Evolutionary conservation across 2,888 invertebrate genomes (phyloP), one percentile per base, ranked within the genome.

Genomic region (Athalia rosae): DNA sequence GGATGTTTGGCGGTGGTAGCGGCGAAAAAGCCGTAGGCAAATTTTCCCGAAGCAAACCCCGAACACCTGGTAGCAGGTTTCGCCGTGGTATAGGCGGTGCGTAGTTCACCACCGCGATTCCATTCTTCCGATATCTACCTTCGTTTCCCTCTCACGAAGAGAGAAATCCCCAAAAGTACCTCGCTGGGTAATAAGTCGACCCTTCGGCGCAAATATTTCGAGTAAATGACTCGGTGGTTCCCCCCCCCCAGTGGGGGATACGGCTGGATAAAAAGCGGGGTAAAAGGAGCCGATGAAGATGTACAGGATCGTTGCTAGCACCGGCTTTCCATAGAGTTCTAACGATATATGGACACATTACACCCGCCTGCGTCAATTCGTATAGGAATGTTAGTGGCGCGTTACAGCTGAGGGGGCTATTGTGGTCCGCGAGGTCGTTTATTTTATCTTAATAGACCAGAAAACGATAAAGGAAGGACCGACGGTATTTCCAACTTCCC

Each of bases 391-490:
- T 59, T 28, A 41, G 48, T 28, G 28, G 28, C 28, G 28, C 28
- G 28, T 28, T 28, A 28, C 28, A 28, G 28, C 28, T 28, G 28
- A 28, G 50, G 28, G 71, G 11, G 15, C 74, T 62, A 61, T 74
- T 74, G 74, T 74, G 74, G 74, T 58, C 28, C 5, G 47, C 8
- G 48, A 47, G 61, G 15, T 69, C 76, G 61, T 61, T 77, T 71
- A 77, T 77, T 77, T 77, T 77, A 77, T 77, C 77, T 71, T 61
- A 71, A 77, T 62, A 71, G 77, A 67, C 62, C 56, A 28, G 15
- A 77, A 71, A 77, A 62, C 71, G 62, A 62, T 77, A 77, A 77
- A 77, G 71, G 62, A 41, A 62, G 45, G 28, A 61, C 61, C 74
- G 50, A 28, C 48, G 62, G 13, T 74, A 48, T 74, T 15, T 61